Evolutionary conservation across 2,888 invertebrate genomes (phyloP), one percentile per base, ranked within the genome.

Genomic region (Amphipoea oculea): DNA sequence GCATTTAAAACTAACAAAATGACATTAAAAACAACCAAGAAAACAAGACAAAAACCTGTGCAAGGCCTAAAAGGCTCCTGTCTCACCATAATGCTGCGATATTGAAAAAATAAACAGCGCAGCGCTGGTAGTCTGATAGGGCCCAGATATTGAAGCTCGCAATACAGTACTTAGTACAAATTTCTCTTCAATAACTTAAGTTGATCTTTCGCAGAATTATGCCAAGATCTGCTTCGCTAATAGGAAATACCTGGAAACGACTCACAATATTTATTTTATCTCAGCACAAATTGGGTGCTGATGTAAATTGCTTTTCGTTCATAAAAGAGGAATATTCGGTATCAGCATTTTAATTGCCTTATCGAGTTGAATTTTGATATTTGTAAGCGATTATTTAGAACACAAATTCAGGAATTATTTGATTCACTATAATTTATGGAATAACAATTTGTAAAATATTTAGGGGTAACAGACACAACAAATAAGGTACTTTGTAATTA

Each of bases 361-460:
- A 45, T 42, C 54, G 73, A 70, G 71, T 72, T 82, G 42, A 60
- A 78, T 83, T 79, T 69, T 70, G 65, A 66, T 62, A 72, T 76
- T 81, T 60, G 42, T n/a, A 14, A 69, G 23, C 48, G 57, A 81
- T 57, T 42, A 57, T 63, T 82, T 72, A 2, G 17, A 60, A 68
- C 36, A 57, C 17, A 29, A 68, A 70, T 57, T 73, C 69, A 42
- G 6, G 12, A 23, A 48, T 40, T 42, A 63, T 82, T 57, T 68
- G n/a, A 11, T 77, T 45, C 1, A 40, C 45, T 45, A 9, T 36
- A 1, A 60, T 70, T 70, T 70, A 20, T 45, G 4, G 11, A 20
- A 42, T 51, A 69, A 60, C 0, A 11, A 54, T 48, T 67, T 67
- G n/a, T 6, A 14, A 23, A 68, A 72, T 66, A 42, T 66, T 57